Percentiles rank a stretch among this genome's conserved stretches.
phyloP scores from a whole-genome alignment of 2,113 vertebrate genomes.

The Sinocyclocheilus rhinocerous region DNA sequence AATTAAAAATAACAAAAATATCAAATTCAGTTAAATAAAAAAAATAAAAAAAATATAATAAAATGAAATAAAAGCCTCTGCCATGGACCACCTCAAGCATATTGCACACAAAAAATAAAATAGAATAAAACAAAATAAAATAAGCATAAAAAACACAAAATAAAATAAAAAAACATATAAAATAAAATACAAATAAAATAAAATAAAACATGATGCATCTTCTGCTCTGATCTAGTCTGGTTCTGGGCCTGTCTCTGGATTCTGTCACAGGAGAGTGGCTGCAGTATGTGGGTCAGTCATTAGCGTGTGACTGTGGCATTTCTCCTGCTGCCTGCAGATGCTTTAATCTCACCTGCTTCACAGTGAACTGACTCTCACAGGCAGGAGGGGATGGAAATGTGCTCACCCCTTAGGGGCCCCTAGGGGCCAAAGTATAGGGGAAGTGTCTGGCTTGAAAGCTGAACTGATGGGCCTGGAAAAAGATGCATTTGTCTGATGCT shows the following conservation, averaged over 20 bases:
- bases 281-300: slow-evolving; percentile 25
- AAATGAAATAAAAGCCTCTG: too few species aligned
- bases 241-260: too few species aligned
- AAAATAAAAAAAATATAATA: too few species aligned
- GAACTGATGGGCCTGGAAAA: slow-evolving; percentile 4
- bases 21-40: too few species aligned
- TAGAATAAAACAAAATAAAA: too few species aligned
- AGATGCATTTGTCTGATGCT: slow-evolving; percentile 10
- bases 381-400: slow-evolving; percentile 25
- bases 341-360: slow-evolving; percentile 35
- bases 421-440: slow-evolving; percentile 5
- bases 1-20: too few species aligned
- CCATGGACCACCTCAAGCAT: too few species aligned
- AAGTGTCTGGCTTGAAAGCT: neutral
- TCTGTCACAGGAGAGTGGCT: neutral
- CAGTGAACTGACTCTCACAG: neutral
- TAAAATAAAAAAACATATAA: too few species aligned
- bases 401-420: slow-evolving; percentile 3
- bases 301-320: neutral
- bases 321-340: neutral
- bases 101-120: too few species aligned
- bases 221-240: neutral
- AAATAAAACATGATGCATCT: too few species aligned
- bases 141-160: too few species aligned
- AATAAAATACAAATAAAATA: too few species aligned